Evolutionary conservation across 2,888 invertebrate species (phyloP).

Genomic region (Leucophora obtusa): DNA sequence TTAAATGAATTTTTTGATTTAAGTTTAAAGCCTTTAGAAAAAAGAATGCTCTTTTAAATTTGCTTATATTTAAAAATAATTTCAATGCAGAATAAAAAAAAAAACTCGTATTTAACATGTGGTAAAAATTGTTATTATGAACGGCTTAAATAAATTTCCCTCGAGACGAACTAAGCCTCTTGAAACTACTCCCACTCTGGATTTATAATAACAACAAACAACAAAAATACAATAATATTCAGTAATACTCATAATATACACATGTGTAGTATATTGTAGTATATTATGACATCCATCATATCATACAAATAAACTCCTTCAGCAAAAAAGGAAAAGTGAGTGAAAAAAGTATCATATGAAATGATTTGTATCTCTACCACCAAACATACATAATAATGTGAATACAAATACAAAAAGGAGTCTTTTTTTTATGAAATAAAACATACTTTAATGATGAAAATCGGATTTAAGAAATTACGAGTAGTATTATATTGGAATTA

Average conservation of each 20-base stretch:
- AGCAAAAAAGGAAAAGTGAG: neutral
- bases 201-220: constrained; percentile 57
- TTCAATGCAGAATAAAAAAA: constrained; percentile 36
- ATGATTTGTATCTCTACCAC: neutral
- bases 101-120: constrained; percentile 64
- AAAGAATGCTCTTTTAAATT: neutral
- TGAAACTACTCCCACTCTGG: constrained; percentile 63
- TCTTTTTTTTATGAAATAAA: no score
- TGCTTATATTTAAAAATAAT: constrained; percentile 6
- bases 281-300: constrained; percentile 50
- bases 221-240: constrained; percentile 49
- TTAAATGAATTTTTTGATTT: no score
- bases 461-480: constrained; percentile 54
- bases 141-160: constrained; percentile 79
- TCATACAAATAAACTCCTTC: neutral
- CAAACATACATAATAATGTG: neutral
- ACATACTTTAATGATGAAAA: constrained; percentile 51
- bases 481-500: constrained; percentile 40
- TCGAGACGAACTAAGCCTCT: constrained; percentile 70
- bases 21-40: neutral
- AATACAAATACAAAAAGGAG: neutral
- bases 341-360: neutral
- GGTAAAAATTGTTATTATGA: constrained; percentile 76
- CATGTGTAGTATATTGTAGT: neutral
- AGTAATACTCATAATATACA: constrained; percentile 18